Percentiles rank a stretch among this genome's conserved stretches.
phyloP scores from a whole-genome alignment of 1,140 invertebrate species.

The Lepeophtheirus salmonis region DNA sequence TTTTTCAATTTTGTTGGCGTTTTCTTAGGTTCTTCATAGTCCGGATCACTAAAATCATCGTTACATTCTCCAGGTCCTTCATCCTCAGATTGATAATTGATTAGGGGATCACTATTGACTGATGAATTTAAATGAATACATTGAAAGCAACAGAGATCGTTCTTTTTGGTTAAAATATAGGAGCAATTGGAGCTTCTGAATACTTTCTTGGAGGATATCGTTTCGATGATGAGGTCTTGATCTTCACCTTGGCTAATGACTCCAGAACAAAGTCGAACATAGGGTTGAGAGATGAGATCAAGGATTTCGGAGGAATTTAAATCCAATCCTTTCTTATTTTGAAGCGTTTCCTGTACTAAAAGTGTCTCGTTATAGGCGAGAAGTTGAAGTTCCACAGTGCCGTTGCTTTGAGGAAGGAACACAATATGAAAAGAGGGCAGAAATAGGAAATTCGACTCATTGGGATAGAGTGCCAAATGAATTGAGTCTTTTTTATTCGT shows the following conservation, averaged over 20 bases:
- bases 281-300: neutral
- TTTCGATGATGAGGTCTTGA: neutral
- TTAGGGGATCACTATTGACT: neutral
- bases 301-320: neutral
- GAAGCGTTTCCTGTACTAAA: neutral
- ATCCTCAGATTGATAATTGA: neutral
- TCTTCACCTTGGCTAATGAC: neutral
- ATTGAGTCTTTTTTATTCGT: neutral
- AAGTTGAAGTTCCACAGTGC: neutral
- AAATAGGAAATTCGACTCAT: neutral
- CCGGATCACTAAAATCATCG: neutral
- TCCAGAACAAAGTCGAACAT: neutral
- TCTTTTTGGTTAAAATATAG: neutral
- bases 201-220: neutral
- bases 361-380: neutral
- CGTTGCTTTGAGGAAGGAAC: neutral
- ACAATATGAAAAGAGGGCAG: neutral
- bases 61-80: neutral
- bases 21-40: too few relatives aligned
- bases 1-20: neutral
- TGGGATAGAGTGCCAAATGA: neutral
- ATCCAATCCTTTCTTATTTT: too few relatives aligned
- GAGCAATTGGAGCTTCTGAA: neutral
- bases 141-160: neutral
- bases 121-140: neutral